A percentile compares a stretch with the other conserved stretches of the same genome.
Evolutionary conservation across 2,888 invertebrate genomes (phyloP).

Genomic region (Folsomia manolachei): DNA sequence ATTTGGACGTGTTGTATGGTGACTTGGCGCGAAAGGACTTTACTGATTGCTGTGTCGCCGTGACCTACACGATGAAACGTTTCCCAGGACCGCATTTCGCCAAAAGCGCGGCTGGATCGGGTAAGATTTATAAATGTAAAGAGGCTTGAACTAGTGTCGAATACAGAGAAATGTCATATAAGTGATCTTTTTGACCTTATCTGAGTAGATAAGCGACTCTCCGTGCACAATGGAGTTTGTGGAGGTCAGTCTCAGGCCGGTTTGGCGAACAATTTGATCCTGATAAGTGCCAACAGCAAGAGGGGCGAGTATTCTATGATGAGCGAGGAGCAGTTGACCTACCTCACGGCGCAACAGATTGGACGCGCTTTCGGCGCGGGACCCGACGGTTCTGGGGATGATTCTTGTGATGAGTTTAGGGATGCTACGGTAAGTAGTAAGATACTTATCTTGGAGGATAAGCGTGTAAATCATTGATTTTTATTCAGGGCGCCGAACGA

Average conservation of each 20-base stretch:
- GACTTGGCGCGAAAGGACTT: constrained; percentile 36
- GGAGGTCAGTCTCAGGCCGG: constrained; percentile 25
- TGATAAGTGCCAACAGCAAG: constrained; percentile 44
- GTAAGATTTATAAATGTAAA: not conserved
- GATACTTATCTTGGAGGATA: not conserved
- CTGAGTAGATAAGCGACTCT: not conserved
- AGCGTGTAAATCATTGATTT: not conserved
- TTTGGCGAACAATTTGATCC: constrained; percentile 39
- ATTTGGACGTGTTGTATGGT: constrained; percentile 39
- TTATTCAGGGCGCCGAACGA: constrained; percentile 11
- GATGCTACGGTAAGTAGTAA: constrained; percentile 16
- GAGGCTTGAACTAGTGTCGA: no score
- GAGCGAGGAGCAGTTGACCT: constrained; percentile 34
- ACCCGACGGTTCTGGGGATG: constrained; percentile 35
- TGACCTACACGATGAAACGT: constrained; percentile 47
- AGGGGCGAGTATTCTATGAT: constrained; percentile 28
- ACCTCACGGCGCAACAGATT: constrained; percentile 42
- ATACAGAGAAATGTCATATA: no score
- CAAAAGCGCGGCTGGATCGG: constrained; percentile 17
- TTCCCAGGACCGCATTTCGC: constrained; percentile 35
- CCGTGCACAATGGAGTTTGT: constrained; percentile 36
- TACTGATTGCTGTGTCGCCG: constrained; percentile 46
- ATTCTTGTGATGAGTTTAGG: constrained; percentile 43
- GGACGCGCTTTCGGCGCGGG: constrained; percentile 42
- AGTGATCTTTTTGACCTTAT: no score